Percentiles rank a stretch among this genome's conserved stretches.
Conservation (phyloP, 2,113 vertebrate genomes). For the Eclectus roratus region DNA sequence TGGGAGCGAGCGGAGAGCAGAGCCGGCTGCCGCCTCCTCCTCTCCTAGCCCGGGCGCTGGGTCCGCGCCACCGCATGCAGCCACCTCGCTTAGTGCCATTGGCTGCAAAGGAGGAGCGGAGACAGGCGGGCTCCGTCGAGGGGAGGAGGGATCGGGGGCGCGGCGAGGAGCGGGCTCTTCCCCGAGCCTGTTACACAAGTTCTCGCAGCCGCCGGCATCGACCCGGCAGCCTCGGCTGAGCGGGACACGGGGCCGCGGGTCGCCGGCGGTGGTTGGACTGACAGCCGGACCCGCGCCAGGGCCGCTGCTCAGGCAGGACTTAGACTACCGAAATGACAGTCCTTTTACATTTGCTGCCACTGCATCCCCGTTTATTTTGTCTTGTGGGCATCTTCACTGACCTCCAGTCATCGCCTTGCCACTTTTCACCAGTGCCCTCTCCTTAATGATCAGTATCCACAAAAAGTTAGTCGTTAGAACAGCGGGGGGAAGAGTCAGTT, state of each 20-base stretch:
- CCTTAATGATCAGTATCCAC: too few relatives aligned
- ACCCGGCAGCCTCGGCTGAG: background rate
- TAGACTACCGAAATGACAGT: accelerated
- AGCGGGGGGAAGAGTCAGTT: background rate
- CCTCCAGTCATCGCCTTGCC: accelerated
- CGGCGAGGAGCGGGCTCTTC: background rate
- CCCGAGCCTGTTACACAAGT: background rate
- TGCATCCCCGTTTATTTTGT: accelerated
- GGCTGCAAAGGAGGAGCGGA: slow-evolving; percentile 13
- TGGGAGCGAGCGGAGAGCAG: background rate
- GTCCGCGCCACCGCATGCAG: slow-evolving; percentile 1
- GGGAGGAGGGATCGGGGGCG: slow-evolving; percentile 14
- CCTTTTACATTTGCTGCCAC: accelerated
- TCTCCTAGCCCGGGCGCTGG: background rate
- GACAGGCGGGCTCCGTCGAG: background rate
- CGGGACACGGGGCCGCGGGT: background rate
- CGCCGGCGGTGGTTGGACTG: background rate
- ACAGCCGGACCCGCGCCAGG: background rate
- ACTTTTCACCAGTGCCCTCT: background rate
- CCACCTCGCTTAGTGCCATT: slow-evolving; percentile 20
- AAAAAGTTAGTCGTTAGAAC: accelerated
- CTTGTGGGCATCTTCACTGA: accelerated
- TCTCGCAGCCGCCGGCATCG: background rate
- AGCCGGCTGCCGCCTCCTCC: background rate
- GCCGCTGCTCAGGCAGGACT: accelerated